Base-by-base conservation (phyloP, 2,888 invertebrate species). In the Venusia cambrica region DNA sequence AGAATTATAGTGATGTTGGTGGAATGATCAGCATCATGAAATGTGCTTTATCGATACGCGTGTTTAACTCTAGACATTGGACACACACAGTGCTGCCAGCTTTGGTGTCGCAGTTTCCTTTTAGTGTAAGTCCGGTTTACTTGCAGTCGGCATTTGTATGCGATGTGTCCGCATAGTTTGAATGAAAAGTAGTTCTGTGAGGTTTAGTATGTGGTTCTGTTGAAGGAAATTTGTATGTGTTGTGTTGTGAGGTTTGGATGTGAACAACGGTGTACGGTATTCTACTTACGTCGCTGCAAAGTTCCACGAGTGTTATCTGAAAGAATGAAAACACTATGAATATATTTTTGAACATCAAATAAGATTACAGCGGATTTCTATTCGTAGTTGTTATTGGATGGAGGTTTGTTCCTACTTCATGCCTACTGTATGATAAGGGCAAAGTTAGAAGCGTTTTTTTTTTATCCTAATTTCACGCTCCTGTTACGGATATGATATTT, bases 101-200 rank as follows among this genome's bases (percentile, higher is more conserved):
- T 53, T 58, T 60, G 52, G 51, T 59, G 56, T 37, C 38, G 43
- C 51, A 56, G 57, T 61, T 64, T 64, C 56, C 62, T 60, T 59
- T 65, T 54, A 57, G 62, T 70, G 72, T 68, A 69, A 67, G 58
- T 64, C 58, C 60, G 55, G 48, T 67, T 62, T 52, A 65, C 67
- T 64, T 67, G 57, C 54, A 73, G 65, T 61, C 57, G 42, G 45
- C 56, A 59, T 66, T 73, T 69, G 69, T 67, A 69, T 63, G 60
- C 55, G 43, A 54, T 62, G 68, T 66, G 73, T 70, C 67, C 58
- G 62, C 60, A 68, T 65, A 71, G 73, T 76, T 76, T 73, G 66
- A 71, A 76, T 73, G 72, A 68, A 71, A 71, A 69, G 67, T 69
- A 65, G 66, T 68, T 72, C 55, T 62, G 63, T 67, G 60, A 56